These are phyloP conservation scores for Festucalex cinctus DNA, from an alignment of 2,113 vertebrate species.

Conservation along the genomic window DNA sequence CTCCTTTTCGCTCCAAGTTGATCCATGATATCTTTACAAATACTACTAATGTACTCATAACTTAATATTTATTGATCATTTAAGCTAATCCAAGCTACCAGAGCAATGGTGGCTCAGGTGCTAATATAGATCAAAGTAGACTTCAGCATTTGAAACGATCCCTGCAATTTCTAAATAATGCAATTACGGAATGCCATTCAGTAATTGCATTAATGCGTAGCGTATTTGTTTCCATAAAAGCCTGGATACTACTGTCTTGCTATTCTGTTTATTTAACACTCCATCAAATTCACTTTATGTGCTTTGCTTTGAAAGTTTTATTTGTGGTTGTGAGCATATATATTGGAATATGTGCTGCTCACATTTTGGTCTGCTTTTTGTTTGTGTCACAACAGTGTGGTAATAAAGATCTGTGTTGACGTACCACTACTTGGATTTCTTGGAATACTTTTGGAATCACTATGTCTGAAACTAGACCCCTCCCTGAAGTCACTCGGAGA, in stretches of 20 bases:
- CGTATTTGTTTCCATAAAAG: not conserved
- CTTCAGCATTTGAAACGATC: not conserved
- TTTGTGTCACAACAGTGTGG: constrained; percentile 40
- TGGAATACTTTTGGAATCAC: not conserved
- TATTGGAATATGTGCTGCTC: constrained; percentile 11
- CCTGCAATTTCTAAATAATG: not conserved
- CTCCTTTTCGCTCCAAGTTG: not conserved
- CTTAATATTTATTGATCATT: not conserved
- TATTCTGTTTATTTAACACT: not conserved
- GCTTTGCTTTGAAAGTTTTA: not conserved
- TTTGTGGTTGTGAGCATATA: not conserved
- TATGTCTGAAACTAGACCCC: not conserved
- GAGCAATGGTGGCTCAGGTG: not conserved
- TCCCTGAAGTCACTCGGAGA: not conserved
- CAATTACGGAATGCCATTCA: no score
- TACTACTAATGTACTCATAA: not conserved
- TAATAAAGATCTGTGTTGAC: constrained; percentile 58
- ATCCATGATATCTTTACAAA: not conserved
- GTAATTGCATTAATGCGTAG: not conserved
- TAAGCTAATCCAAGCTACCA: not conserved
- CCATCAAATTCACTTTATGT: not conserved
- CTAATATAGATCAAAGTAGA: not conserved
- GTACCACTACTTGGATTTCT: not conserved
- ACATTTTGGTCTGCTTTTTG: constrained; percentile 30
- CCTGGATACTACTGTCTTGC: not conserved